Percentiles rank a stretch among this genome's conserved stretches.
phyloP scores from a whole-genome alignment of 2,797 vertebrate species.

The Acipenser transmontanus region DNA sequence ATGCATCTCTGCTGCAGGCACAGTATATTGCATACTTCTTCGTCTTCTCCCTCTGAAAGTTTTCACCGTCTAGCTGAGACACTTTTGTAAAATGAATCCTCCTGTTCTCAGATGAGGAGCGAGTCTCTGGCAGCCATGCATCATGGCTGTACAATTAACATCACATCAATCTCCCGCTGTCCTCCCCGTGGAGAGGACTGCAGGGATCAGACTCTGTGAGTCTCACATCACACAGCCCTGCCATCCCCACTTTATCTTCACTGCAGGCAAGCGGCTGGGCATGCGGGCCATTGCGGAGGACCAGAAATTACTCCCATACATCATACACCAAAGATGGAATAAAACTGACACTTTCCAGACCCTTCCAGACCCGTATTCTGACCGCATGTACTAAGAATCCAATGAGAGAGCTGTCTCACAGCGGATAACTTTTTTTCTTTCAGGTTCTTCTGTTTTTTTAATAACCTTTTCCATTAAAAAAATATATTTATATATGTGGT shows the following conservation, averaged over 20 bases:
- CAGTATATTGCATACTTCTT: too few species aligned
- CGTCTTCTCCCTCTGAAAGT: too few species aligned
- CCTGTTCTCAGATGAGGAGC: too few species aligned
- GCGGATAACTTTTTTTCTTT: too few species aligned
- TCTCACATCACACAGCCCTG: slow-evolving; percentile 12
- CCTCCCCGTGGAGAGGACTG: slow-evolving; percentile 9
- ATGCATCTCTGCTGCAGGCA: too few species aligned
- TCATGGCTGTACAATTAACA: not conserved
- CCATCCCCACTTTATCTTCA: slow-evolving; percentile 15
- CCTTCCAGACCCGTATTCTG: not conserved
- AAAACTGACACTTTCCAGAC: not conserved
- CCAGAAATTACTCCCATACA: slow-evolving; percentile 18
- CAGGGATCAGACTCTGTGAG: slow-evolving; percentile 9
- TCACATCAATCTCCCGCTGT: slow-evolving; percentile 3
- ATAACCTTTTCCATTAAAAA: too few species aligned
- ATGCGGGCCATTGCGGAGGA: slow-evolving; percentile 9
- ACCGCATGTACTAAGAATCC: too few species aligned
- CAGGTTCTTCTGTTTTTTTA: too few species aligned
- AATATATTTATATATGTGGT: too few species aligned
- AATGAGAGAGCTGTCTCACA: too few species aligned
- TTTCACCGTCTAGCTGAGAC: too few species aligned
- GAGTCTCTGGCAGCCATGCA: not conserved
- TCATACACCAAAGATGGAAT: slow-evolving; percentile 8
- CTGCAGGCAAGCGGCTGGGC: slow-evolving; percentile 14
- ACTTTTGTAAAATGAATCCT: too few species aligned